Evolutionary conservation across 2,888 invertebrate genomes (phyloP).

Genomic region (Stomorhina lunata): DNA sequence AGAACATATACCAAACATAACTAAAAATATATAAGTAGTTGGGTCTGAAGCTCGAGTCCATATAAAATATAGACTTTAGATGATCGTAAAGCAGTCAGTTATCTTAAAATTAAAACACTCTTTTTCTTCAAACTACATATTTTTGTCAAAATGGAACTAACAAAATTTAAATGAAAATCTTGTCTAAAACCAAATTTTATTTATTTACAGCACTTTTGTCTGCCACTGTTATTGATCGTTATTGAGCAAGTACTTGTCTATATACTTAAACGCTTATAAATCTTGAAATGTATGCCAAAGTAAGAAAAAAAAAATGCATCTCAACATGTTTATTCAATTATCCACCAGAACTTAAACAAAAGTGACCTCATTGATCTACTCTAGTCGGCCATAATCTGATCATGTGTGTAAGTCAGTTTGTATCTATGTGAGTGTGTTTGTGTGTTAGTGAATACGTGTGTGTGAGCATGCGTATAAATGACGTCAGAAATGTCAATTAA

Average conservation of each 20-base stretch:
- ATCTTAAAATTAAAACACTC: neutral
- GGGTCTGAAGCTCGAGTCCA: neutral
- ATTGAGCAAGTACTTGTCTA: slow-evolving; percentile 29
- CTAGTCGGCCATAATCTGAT: slow-evolving; percentile 49
- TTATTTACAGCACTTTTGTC: no score
- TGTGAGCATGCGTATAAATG: slow-evolving; percentile 28
- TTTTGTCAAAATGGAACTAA: no score
- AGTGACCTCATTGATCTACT: slow-evolving; percentile 64
- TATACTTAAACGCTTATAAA: slow-evolving; percentile 35
- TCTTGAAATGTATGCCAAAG: slow-evolving; percentile 62
- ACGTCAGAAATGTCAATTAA: slow-evolving; percentile 61
- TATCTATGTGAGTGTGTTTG: neutral
- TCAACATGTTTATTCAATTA: slow-evolving; percentile 66
- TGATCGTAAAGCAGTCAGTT: slow-evolving; percentile 8
- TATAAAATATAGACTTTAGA: neutral
- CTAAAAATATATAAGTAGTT: slow-evolving; percentile 17
- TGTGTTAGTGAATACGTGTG: neutral
- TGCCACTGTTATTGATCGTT: slow-evolving; percentile 9
- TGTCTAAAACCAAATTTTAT: no score
- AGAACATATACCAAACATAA: neutral
- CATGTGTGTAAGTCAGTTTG: neutral
- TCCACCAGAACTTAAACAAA: slow-evolving; percentile 58
- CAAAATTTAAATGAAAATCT: no score
- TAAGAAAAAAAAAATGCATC: slow-evolving; percentile 55
- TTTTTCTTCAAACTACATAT: neutral